These are phyloP conservation scores for Danio rerio DNA, from an alignment of 2,113 vertebrate genomes.

Conservation along the genomic window DNA sequence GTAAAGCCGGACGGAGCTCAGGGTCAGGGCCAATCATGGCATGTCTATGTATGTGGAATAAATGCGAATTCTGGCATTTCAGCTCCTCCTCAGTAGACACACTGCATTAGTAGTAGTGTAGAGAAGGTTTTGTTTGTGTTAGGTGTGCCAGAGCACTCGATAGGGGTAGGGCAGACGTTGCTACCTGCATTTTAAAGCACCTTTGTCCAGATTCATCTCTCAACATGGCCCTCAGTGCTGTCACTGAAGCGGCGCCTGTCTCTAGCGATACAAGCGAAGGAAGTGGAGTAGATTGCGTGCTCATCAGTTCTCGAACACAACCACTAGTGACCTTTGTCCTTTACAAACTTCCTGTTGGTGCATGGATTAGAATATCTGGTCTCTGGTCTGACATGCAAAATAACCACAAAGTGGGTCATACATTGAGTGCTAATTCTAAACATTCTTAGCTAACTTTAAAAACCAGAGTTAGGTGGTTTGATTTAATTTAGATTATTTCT, in stretches of 20 bases:
- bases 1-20: constrained; percentile 58
- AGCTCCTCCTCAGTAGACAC: constrained; percentile 3
- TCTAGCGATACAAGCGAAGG: constrained; percentile 62
- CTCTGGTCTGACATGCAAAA: constrained; percentile 14
- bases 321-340: constrained; percentile 62
- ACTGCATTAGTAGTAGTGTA: constrained; percentile 4
- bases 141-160: constrained; percentile 1
- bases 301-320: constrained; percentile 51
- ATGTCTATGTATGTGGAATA: constrained; percentile 51
- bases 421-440: not conserved
- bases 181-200: constrained; percentile 58
- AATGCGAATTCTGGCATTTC: not conserved
- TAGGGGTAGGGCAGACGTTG: constrained; percentile 35
- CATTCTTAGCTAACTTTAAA: not conserved
- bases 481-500: not conserved
- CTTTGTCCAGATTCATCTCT: constrained; percentile 63
- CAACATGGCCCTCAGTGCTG: constrained; percentile 50
- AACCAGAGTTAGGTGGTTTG: not conserved
- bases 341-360: constrained; percentile 55
- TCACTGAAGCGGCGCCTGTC: constrained; percentile 60
- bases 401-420: not conserved
- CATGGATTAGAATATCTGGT: constrained; percentile 49
- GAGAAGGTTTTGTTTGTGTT: constrained; percentile 27
- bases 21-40: constrained; percentile 59
- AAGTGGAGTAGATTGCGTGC: constrained; percentile 54